Evolutionary conservation across 2,113 vertebrate species (phyloP), one percentile per base, ranked within the genome.

Genomic region (Callaeas wilsoni): DNA sequence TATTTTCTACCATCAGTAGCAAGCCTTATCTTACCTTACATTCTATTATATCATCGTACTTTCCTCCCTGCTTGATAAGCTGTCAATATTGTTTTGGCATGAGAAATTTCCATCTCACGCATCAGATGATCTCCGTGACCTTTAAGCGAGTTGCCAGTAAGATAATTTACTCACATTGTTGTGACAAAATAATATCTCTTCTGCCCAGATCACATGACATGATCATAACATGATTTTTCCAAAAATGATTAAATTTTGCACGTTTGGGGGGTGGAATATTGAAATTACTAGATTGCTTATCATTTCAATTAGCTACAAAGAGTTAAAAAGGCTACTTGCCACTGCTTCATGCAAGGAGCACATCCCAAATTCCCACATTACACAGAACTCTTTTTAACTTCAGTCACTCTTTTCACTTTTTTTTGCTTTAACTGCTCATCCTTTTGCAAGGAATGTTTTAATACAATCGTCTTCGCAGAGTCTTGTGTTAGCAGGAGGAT

Each of bases 101-200:
- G 64, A 95, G 80, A 94, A 95, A 97, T 97, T 97, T 98, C 97
- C 97, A 97, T 97, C 94, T 94, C 97, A 96, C 89, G 94, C 97
- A 96, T 95, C 84, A 96, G 93, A 96, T 97, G 97, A 97, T 97
- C 97, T 95, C 97, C 47, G 74, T 97, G 98, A 98, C 98, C 98
- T 98, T 98, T 98, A 92, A 84, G 97, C 82, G 4, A 97, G 97
- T 96, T 97, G 96, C 96, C 92, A 78, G 93, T 92, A 91, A 96
- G 97, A 97, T 97, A 98, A 97, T 98, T 97, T 97, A 97, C 97
- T 97, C 94, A 91, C 73, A 87, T 93, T 95, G 91, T 90, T 73
- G 97, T 97, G 97, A 96, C 96, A 98, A 98, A 98, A 98, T 98
- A 97, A 97, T 98, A 97, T 97, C 93, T 95, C 91, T 83, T 52